Conservation (phyloP, 1,140 invertebrate genomes). For the Asobara japonica region DNA sequence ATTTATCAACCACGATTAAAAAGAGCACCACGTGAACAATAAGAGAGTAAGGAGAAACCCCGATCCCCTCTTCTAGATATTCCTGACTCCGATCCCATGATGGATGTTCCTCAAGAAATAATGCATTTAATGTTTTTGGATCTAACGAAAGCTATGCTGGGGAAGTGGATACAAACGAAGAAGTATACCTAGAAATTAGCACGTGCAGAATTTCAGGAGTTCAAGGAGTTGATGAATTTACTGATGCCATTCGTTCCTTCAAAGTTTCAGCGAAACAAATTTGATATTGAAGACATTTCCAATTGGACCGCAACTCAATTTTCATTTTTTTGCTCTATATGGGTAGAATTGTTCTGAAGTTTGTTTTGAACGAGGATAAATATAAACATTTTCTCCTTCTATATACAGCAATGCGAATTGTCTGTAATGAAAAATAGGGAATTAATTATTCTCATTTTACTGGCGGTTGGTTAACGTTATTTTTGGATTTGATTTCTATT, state of each 20-base stretch:
- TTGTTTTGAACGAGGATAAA: not conserved
- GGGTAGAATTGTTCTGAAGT: not conserved
- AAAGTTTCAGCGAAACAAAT: constrained; percentile 27
- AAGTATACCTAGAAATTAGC: not conserved
- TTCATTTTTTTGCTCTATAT: constrained; percentile 22
- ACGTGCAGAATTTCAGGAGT: not conserved
- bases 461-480: not conserved
- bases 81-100: not conserved
- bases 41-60: not conserved
- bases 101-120: not conserved
- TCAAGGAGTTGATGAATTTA: not conserved
- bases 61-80: not conserved
- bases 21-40: not conserved
- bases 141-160: not conserved
- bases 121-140: not conserved
- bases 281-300: too few relatives aligned
- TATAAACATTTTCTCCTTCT: constrained; percentile 23
- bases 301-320: constrained; percentile 15
- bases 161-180: not conserved
- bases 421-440: not conserved
- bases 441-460: not conserved
- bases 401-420: not conserved
- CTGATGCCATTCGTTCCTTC: not conserved
- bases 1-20: not conserved
- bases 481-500: constrained; percentile 27